phyloP scores from a whole-genome alignment of 2,797 vertebrate genomes.

The Necrosyrtes monachus region DNA sequence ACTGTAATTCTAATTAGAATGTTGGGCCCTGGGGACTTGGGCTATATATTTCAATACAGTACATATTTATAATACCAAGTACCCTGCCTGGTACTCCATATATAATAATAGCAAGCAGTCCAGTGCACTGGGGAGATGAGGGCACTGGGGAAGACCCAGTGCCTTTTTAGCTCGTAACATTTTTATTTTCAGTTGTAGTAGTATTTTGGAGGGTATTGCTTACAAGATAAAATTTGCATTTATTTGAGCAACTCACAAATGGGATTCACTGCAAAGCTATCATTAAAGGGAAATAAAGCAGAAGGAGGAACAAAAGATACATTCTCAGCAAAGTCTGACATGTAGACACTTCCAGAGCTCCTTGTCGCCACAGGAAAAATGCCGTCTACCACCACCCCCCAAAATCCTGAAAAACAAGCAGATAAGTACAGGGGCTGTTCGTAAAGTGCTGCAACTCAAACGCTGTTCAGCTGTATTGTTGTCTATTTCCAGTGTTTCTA shows the following conservation, averaged over 20 bases:
- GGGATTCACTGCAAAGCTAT: slow-evolving; percentile 33
- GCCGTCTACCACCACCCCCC: background rate
- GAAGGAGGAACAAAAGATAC: slow-evolving; percentile 34
- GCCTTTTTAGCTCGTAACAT: background rate
- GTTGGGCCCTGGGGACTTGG: background rate
- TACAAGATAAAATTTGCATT: slow-evolving; percentile 53
- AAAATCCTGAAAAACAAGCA: background rate
- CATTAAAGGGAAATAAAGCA: slow-evolving; percentile 60
- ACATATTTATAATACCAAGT: slow-evolving; percentile 24
- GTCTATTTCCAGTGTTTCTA: background rate
- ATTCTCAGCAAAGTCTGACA: slow-evolving; percentile 33
- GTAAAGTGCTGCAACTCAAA: background rate
- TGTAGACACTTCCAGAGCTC: slow-evolving; percentile 5
- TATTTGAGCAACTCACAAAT: slow-evolving; percentile 28
- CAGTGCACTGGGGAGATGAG: background rate
- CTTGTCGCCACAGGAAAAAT: background rate
- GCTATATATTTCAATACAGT: slow-evolving; percentile 37
- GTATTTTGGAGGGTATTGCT: slow-evolving; percentile 32
- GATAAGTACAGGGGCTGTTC: background rate
- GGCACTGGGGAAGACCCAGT: background rate
- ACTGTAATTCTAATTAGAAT: slow-evolving; percentile 45
- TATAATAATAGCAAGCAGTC: slow-evolving; percentile 18
- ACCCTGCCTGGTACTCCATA: background rate
- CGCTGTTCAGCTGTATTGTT: background rate
- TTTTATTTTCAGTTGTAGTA: slow-evolving; percentile 14